Conservation (phyloP, 2,888 invertebrate species). For the Volucella zonaria region DNA sequence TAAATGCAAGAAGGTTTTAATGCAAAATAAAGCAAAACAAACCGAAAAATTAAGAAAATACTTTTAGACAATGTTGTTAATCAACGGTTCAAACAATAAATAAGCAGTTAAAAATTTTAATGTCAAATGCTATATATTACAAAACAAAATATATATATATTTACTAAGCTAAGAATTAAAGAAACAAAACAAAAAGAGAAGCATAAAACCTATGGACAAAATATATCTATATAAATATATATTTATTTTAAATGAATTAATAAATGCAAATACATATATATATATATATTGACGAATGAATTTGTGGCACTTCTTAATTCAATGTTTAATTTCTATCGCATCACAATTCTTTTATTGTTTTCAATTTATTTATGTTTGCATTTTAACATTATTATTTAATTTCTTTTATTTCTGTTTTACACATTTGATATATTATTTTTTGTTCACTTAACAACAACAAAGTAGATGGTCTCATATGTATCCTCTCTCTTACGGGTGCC, state of each 20-base stretch:
- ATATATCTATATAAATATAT: conserved; percentile 48
- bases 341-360: conserved; percentile 24
- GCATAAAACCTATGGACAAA: conserved; percentile 38
- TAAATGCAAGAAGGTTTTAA: conserved; percentile 28
- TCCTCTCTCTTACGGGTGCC: conserved; percentile 29
- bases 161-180: conserved; percentile 54
- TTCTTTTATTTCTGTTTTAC: conserved; percentile 9
- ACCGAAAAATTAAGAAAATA: conserved; percentile 14
- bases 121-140: conserved; percentile 61
- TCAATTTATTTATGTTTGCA: conserved; percentile 39
- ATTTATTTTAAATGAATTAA: conserved; percentile 70
- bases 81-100: conserved; percentile 51
- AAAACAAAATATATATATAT: conserved; percentile 57
- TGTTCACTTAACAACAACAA: conserved; percentile 41
- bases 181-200: background rate
- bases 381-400: conserved; percentile 41
- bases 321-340: conserved; percentile 46
- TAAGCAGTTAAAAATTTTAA: conserved; percentile 44
- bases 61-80: conserved; percentile 33
- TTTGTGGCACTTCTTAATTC: conserved; percentile 70
- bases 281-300: conserved; percentile 71
- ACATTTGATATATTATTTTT: conserved; percentile 26
- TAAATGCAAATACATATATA: conserved; percentile 63
- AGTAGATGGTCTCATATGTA: conserved; percentile 44
- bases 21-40: conserved; percentile 14